These are phyloP conservation scores for Syngnathus floridae DNA, from an alignment of 2,113 vertebrate genomes.

Conservation along the genomic window DNA sequence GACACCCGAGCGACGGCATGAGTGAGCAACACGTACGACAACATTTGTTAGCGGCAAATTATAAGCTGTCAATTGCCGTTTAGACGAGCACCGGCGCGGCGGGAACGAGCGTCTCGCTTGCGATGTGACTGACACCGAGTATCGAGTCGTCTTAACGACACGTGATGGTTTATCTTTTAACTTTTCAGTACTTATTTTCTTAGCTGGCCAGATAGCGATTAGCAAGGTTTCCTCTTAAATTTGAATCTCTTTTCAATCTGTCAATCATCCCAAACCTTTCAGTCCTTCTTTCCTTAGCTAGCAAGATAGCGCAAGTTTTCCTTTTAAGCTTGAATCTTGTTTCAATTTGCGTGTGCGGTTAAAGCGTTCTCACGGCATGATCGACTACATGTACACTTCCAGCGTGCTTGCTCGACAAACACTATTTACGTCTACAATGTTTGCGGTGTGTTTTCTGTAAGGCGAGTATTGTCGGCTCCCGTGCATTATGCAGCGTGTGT, in stretches of 20 bases:
- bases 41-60: conserved; percentile 55
- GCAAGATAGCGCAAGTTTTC: no score
- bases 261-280: no score
- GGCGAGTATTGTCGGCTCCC: neutral
- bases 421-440: neutral
- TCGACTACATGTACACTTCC: no score
- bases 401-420: no score
- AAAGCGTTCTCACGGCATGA: no score
- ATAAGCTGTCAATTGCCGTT: conserved; percentile 46
- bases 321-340: no score
- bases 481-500: conserved; percentile 1
- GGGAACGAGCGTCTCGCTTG: conserved; percentile 41
- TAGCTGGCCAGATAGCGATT: neutral
- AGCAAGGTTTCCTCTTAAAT: neutral
- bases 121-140: conserved; percentile 47
- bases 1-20: neutral
- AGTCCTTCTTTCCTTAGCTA: no score
- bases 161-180: conserved; percentile 35
- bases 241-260: no score
- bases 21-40: conserved; percentile 55
- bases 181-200: neutral
- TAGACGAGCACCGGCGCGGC: conserved; percentile 29
- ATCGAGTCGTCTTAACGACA: conserved; percentile 23
- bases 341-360: no score
- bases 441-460: neutral